Base-by-base conservation (phyloP, 2,888 invertebrate genomes). In the Cataglyphis rosenhaueri region DNA sequence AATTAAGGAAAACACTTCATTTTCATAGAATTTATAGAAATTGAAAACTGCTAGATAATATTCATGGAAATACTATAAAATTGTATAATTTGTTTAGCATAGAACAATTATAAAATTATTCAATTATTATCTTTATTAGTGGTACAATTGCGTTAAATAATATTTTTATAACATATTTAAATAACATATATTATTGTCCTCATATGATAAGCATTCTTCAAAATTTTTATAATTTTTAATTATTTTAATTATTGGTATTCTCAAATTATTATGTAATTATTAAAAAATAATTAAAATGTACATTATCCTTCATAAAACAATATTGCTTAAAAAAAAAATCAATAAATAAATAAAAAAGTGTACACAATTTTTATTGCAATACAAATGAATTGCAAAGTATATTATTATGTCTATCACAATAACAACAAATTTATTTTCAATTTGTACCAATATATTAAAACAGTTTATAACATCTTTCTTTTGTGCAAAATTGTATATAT, bases 1-100 rank as follows among this genome's bases (percentile, higher is more conserved):
- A 8, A 66, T 88, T 84, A 86, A 89, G 88, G 83, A 90, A 86
- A 79, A 85, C 41, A 57, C 0, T n/a, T 2, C 18, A 18, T 44
- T 41, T 10, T n/a, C 3, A 38, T 52, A 52, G 8, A 52, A 52
- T 52, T 48, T 48, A 1, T 48, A 48, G 1, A 18, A 6, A 6
- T 48, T 48, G 48, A 48, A 18, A 48, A 48, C 1, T 48, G 18
- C 18, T 48, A 2, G 35, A 8, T 29, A 29, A n/a, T 71, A 59
- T 38, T n/a, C 3, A 57, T 5, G 41, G 12, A 55, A 38, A 38
- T 38, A 29, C 3, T 32, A 48, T 25, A 35, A 71, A 71, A 70
- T 55, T 4, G 9, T 70, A 15, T 32, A 71, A 55, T 65, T 8
- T n/a, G n/a, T 52, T 8, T 52, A 52, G 8, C 6, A 48, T 1